Evolutionary conservation across 1,140 invertebrate species (phyloP), one percentile per base, ranked within the genome.

Genomic region (Trichonephila clavipes): DNA sequence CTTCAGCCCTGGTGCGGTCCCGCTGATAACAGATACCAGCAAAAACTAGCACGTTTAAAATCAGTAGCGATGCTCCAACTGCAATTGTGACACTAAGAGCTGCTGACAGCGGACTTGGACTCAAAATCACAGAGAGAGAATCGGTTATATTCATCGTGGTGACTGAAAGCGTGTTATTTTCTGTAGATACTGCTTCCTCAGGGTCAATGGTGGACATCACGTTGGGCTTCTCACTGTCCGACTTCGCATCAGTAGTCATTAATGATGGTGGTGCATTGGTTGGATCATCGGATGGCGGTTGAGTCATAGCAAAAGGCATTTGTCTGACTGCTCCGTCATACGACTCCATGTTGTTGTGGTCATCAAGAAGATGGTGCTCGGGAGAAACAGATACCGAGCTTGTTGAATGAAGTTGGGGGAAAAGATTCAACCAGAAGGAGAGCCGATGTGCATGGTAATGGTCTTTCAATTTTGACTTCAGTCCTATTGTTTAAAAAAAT

Each of bases 1-100:
- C 96, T 96, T 98, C 97, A 95, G 97, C 96, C 94, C 97, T 96
- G 28, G 97, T 97, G 95, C 98, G 98, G 51, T 97, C 96, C 12
- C 98, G 97, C 95, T 99, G 98, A 95, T 99, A 98, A 95, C 99
- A 99, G 81, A 99, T 98, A 10, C 61, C 98, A 64, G 98, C 98
- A 95, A 99, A 99, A 87, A 99, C 98, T 1, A 99, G 96, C 16
- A 99, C 97, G 95, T 99, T 99, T 4, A 99, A 96, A 21, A 99
- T 96, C 6, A 99, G 96, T 8, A 99, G 96, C 66, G 98, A 97
- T 95, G 98, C 98, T 0, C 99, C 99, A 1, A 99, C 98, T 0
- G 98, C 98, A 86, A 99, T 98, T 0, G 98, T 99, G 5, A 99
- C 97, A 28, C 98, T 98, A 0, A 99, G 96, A 0, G 98, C 98